Percentiles rank a stretch among this genome's conserved stretches.
Evolutionary conservation across 2,888 invertebrate species (phyloP).

Genomic region (Latrodectus hesperus): DNA sequence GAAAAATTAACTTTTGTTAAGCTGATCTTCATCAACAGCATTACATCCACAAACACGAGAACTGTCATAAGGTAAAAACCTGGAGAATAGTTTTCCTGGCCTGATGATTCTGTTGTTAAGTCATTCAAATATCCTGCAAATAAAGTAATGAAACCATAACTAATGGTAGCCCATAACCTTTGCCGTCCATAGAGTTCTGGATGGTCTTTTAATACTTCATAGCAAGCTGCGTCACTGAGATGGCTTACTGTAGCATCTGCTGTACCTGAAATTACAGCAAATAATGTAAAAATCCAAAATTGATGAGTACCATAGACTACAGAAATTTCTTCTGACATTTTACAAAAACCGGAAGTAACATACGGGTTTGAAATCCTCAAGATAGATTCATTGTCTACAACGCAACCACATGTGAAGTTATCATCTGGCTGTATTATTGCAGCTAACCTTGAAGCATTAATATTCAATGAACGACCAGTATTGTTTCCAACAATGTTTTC

Average conservation of each 20-base stretch:
- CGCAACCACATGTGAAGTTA: conserved; percentile 17
- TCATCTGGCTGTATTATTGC: not conserved
- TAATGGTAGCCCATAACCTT: conserved; percentile 89
- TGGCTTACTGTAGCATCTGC: conserved; percentile 91
- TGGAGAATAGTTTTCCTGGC: conserved; percentile 31
- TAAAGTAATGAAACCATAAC: conserved; percentile 88
- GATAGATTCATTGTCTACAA: not conserved
- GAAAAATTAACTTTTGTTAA: conserved; percentile 49
- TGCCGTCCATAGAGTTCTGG: conserved; percentile 89
- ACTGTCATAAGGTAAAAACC: conserved; percentile 62
- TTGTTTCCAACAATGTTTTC: no score
- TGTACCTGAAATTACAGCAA: conserved; percentile 86
- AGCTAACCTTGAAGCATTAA: not conserved
- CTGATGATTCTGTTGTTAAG: conserved; percentile 46
- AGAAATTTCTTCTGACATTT: not conserved
- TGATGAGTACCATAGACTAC: conserved; percentile 72
- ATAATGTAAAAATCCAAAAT: conserved; percentile 86
- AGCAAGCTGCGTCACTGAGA: conserved; percentile 91
- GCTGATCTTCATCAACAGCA: conserved; percentile 41
- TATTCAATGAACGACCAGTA: no score
- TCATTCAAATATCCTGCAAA: conserved; percentile 87
- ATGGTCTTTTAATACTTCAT: conserved; percentile 85
- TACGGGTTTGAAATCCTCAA: not conserved
- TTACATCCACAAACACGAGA: conserved; percentile 40
- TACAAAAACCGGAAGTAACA: not conserved